phyloP scores from a whole-genome alignment of 2,797 vertebrate genomes.

The Coreius guichenoti region DNA sequence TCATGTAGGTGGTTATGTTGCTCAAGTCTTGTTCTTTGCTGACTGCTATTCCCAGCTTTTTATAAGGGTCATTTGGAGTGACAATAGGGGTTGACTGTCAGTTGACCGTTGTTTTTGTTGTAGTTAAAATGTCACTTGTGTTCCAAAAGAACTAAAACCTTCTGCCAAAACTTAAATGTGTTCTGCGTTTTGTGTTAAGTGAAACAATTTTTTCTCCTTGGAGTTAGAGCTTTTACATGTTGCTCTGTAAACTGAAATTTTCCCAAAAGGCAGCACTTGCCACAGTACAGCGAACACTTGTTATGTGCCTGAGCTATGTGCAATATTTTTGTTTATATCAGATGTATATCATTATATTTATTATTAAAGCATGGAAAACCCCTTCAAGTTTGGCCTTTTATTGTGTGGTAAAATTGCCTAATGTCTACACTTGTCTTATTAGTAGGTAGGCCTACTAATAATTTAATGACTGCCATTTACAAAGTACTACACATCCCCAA shows the following conservation, averaged over 20 bases:
- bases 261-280: conserved; percentile 68
- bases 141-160: conserved; percentile 68
- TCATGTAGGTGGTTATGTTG: conserved; percentile 78
- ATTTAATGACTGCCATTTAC: not conserved
- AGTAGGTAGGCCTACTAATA: not conserved
- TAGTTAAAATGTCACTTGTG: conserved; percentile 58
- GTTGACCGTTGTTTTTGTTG: conserved; percentile 52
- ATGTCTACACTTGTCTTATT: not conserved
- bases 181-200: conserved; percentile 70
- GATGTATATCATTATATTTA: conserved; percentile 77
- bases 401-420: not conserved
- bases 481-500: not conserved
- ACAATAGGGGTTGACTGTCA: conserved; percentile 58
- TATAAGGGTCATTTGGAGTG: conserved; percentile 53
- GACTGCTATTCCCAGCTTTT: conserved; percentile 57
- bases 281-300: conserved; percentile 73
- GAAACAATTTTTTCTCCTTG: conserved; percentile 57
- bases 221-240: conserved; percentile 72
- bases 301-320: conserved; percentile 83
- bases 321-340: conserved; percentile 79
- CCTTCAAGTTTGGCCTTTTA: conserved; percentile 34
- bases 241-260: conserved; percentile 67
- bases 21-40: conserved; percentile 68
- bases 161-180: conserved; percentile 80
- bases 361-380: conserved; percentile 84